A percentile compares a stretch with the other conserved stretches of the same genome.
Conservation (phyloP, 2,113 vertebrate genomes). For the Chinchilla lanigera region DNA sequence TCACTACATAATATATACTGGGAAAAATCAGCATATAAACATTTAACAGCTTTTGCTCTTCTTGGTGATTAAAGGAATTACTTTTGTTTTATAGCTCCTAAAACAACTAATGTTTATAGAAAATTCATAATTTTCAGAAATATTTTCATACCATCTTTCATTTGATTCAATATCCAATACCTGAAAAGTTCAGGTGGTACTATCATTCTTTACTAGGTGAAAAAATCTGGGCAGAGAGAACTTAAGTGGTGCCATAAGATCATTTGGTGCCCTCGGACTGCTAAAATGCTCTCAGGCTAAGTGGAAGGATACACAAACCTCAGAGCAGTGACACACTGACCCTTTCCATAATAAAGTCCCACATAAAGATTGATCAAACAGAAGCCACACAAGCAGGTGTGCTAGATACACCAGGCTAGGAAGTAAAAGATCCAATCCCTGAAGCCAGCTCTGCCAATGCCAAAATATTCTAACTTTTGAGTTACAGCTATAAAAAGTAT, state of each 20-base stretch:
- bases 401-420: not conserved
- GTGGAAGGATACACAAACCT: not conserved
- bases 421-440: not conserved
- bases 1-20: not conserved
- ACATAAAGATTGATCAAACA: not conserved
- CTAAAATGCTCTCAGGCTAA: not conserved
- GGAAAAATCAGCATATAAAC: not conserved
- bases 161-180: not conserved
- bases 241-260: not conserved
- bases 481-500: not conserved
- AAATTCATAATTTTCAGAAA: constrained; percentile 42
- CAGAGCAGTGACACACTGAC: not conserved
- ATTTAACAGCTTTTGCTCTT: constrained; percentile 32
- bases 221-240: not conserved
- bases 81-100: constrained; percentile 10
- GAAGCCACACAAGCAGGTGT: not conserved
- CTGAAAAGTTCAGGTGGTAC: not conserved
- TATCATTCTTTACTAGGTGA: constrained; percentile 18
- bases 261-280: not conserved
- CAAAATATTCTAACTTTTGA: constrained; percentile 21
- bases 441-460: not conserved
- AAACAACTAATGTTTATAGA: constrained; percentile 11
- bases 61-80: not conserved
- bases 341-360: not conserved
- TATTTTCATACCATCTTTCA: constrained; percentile 21